Conservation (phyloP, 1,140 invertebrate genomes). For the Eupeodes corollae region DNA sequence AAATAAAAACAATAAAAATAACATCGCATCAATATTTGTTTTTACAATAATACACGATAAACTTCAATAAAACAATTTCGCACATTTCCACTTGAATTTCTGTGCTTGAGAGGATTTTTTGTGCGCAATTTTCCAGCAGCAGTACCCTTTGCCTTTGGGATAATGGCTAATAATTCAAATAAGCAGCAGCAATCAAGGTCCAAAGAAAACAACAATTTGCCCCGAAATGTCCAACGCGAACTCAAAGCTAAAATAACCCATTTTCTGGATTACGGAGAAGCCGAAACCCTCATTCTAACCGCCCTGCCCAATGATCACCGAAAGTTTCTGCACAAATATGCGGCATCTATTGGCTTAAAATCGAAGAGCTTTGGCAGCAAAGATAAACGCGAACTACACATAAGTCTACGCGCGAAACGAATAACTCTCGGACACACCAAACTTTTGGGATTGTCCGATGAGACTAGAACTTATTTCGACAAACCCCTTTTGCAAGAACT, state of each 20-base stretch:
- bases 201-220: too few relatives aligned
- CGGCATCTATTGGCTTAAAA: constrained; percentile 15
- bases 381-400: constrained; percentile 12
- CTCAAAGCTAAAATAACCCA: constrained; percentile 5
- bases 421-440: background rate
- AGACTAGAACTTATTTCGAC: background rate
- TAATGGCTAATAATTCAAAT: too few relatives aligned
- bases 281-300: constrained; percentile 2
- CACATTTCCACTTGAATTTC: too few relatives aligned
- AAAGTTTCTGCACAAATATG: constrained; percentile 17
- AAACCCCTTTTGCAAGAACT: background rate
- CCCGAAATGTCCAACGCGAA: too few relatives aligned
- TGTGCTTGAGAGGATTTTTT: too few relatives aligned
- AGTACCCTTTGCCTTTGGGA: too few relatives aligned
- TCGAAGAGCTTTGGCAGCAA: constrained; percentile 14
- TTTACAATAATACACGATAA: too few relatives aligned
- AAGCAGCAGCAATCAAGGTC: too few relatives aligned
- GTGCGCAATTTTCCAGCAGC: too few relatives aligned
- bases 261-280: constrained; percentile 10
- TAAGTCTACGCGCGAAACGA: constrained; percentile 9
- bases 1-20: too few relatives aligned
- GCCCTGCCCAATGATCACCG: constrained; percentile 13
- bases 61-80: too few relatives aligned
- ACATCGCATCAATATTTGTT: too few relatives aligned
- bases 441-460: background rate